Conservation (phyloP, 35 echinoderm and acorn worm species). For the Heliocidaris erythrogramma region DNA sequence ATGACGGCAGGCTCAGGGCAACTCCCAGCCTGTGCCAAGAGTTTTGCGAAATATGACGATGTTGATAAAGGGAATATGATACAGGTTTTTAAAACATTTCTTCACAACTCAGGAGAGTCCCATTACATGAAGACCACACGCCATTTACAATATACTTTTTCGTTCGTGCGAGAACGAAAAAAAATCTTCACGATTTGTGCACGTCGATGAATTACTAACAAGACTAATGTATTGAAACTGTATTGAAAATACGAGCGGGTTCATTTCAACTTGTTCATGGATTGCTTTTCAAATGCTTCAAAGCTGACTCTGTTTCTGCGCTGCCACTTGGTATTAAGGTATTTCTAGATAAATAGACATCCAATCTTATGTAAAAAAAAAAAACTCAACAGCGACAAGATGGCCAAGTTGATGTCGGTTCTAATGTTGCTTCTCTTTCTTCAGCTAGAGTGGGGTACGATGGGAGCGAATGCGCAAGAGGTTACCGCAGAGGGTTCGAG, state of each 20-base stretch:
- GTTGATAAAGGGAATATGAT: not conserved
- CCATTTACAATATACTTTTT: not conserved
- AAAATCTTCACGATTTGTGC: not conserved
- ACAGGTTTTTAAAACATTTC: not conserved
- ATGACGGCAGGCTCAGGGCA: not conserved
- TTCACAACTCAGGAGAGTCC: not conserved
- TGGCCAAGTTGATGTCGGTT: not conserved
- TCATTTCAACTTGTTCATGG: not conserved
- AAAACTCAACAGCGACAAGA: not conserved
- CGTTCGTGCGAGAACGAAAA: too few relatives aligned
- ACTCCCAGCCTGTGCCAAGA: not conserved
- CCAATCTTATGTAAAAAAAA: not conserved
- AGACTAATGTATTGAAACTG: too few relatives aligned
- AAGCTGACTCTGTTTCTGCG: not conserved
- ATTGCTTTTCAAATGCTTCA: not conserved
- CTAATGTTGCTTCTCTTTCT: not conserved
- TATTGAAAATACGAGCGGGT: too few relatives aligned
- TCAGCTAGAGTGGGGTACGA: not conserved
- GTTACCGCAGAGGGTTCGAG: not conserved
- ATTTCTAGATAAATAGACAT: not conserved
- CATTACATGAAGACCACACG: not conserved
- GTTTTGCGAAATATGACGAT: not conserved
- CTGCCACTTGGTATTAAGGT: not conserved
- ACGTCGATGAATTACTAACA: too few relatives aligned
- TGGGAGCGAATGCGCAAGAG: not conserved